Conservation (phyloP, 2,113 vertebrate genomes). For the Ictalurus punctatus region DNA sequence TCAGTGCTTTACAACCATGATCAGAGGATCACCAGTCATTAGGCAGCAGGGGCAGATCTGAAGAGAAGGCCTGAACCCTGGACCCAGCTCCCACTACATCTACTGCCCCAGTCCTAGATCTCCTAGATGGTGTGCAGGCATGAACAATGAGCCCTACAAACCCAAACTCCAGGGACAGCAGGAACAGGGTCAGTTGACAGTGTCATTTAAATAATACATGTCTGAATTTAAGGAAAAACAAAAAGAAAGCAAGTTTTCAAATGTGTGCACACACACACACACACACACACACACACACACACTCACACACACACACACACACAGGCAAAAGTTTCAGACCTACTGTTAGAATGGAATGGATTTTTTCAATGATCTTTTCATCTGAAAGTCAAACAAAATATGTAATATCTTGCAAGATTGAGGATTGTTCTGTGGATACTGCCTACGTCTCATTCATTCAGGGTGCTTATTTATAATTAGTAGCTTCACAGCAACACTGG, state of each 20-base stretch:
- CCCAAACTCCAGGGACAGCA: slow-evolving; percentile 69
- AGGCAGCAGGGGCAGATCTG: slow-evolving; percentile 53
- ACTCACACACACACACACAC: not conserved
- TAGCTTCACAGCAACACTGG: no score
- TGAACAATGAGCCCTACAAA: slow-evolving; percentile 69
- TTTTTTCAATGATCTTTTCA: no score
- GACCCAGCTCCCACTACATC: slow-evolving; percentile 59
- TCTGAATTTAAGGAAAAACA: slow-evolving; percentile 14
- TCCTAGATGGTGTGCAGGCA: not conserved
- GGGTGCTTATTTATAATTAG: no score
- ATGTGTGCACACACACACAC: not conserved
- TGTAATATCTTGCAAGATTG: no score
- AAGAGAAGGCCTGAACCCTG: slow-evolving; percentile 61
- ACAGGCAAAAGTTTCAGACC: not conserved
- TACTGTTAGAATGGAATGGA: no score
- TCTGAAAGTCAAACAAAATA: no score
- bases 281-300: not conserved
- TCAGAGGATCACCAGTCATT: slow-evolving; percentile 64
- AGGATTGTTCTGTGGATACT: no score
- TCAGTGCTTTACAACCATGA: slow-evolving; percentile 75
- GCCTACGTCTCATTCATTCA: no score
- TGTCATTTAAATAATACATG: slow-evolving; percentile 71
- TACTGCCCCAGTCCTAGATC: slow-evolving; percentile 59
- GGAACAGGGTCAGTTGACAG: slow-evolving; percentile 56
- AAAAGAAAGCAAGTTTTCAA: slow-evolving; percentile 19